Evolutionary conservation across 1,140 invertebrate species (phyloP).

Genomic region (Bombus haemorrhoidalis): DNA sequence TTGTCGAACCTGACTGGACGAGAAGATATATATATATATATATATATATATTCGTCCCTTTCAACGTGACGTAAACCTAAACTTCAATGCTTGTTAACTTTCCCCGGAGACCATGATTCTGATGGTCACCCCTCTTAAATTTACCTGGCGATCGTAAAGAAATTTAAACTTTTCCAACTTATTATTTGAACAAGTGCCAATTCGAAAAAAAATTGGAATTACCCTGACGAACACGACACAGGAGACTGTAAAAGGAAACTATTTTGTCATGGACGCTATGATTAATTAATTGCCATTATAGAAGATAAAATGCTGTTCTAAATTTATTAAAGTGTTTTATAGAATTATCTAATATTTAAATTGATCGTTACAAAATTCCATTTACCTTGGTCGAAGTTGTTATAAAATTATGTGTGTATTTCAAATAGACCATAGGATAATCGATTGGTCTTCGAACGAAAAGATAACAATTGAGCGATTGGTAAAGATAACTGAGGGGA

Average conservation of each 20-base stretch:
- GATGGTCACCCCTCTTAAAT: background rate
- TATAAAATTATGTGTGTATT: too few species aligned
- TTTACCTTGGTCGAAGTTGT: too few species aligned
- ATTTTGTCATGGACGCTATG: background rate
- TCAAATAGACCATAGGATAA: background rate
- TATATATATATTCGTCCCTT: background rate
- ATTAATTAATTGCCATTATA: background rate
- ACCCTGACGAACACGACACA: background rate
- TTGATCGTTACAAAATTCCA: too few species aligned
- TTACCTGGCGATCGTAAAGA: slow-evolving; percentile 10
- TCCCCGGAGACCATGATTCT: slow-evolving; percentile 27
- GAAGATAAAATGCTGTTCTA: too few species aligned
- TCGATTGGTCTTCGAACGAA: background rate
- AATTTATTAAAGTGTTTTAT: background rate
- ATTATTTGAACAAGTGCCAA: background rate
- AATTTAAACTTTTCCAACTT: background rate
- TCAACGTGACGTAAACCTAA: background rate
- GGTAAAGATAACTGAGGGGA: background rate
- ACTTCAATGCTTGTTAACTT: slow-evolving; percentile 45
- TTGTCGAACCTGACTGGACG: background rate
- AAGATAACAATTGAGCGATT: slow-evolving; percentile 16
- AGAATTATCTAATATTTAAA: too few species aligned
- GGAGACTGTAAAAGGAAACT: background rate
- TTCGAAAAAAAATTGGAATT: background rate
- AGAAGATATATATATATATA: background rate